phyloP scores from a whole-genome alignment of 2,113 vertebrate genomes.

The Mesitornis unicolor region DNA sequence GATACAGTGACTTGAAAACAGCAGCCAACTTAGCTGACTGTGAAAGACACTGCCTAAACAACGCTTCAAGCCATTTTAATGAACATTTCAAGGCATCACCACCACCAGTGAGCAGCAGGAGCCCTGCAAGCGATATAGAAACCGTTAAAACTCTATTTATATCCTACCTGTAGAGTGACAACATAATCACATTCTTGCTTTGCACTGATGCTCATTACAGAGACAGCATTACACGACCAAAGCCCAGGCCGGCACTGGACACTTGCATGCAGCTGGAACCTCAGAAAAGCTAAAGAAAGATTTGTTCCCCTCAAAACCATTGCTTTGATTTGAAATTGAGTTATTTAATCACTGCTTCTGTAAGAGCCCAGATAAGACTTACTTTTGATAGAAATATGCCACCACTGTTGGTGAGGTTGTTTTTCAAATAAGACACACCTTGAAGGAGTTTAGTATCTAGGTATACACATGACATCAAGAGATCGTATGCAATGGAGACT shows the following conservation, averaged over 20 bases:
- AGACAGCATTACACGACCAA: neutral
- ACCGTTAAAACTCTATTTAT: constrained; percentile 34
- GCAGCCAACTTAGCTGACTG: constrained; percentile 21
- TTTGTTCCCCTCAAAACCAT: neutral
- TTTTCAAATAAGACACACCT: neutral
- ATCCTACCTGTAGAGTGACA: constrained; percentile 13
- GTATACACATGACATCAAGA: neutral
- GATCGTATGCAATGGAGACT: neutral
- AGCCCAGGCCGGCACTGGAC: neutral
- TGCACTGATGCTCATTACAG: neutral
- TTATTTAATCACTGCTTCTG: neutral
- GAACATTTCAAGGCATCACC: constrained; percentile 44
- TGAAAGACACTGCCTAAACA: constrained; percentile 24
- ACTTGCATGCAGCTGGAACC: neutral
- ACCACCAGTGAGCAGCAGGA: neutral
- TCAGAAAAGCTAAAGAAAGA: neutral
- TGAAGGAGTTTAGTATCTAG: neutral
- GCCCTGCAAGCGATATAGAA: neutral
- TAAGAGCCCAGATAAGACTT: neutral
- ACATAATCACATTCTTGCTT: constrained; percentile 11
- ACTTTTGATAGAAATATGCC: neutral
- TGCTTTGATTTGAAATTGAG: neutral
- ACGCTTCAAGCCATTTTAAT: constrained; percentile 43
- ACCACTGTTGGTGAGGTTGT: neutral
- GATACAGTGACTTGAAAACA: constrained; percentile 37